These are phyloP conservation scores for Nylanderia fulva DNA, from an alignment of 1,140 invertebrate genomes.

Conservation along the genomic window DNA sequence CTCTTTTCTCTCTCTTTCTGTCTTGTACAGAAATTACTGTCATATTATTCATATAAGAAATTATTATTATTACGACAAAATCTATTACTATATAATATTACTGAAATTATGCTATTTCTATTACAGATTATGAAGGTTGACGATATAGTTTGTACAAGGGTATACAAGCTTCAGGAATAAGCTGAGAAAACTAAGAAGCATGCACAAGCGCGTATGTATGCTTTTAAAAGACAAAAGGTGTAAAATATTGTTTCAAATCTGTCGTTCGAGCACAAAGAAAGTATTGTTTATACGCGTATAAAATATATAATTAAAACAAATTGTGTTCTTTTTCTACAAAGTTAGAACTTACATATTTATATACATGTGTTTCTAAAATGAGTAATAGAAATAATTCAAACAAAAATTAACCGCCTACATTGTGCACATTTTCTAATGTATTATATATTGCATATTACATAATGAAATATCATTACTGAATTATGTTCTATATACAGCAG, in stretches of 20 bases:
- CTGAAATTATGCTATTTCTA: slow-evolving; percentile 35
- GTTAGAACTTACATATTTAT: slow-evolving; percentile 15
- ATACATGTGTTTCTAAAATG: background rate
- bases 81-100: slow-evolving; percentile 13
- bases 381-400: background rate
- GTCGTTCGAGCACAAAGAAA: slow-evolving; percentile 3
- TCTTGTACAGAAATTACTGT: background rate
- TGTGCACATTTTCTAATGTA: slow-evolving; percentile 36
- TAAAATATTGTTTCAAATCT: slow-evolving; percentile 31
- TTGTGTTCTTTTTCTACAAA: slow-evolving; percentile 37
- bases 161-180: slow-evolving; percentile 89
- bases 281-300: background rate
- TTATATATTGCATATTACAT: slow-evolving; percentile 21
- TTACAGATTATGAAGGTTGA: slow-evolving; percentile 90
- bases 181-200: background rate
- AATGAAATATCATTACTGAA: background rate
- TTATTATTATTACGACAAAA: background rate
- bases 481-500: slow-evolving; percentile 35
- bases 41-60: slow-evolving; percentile 6
- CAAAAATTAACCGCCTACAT: background rate
- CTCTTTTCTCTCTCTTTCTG: slow-evolving; percentile 25
- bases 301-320: slow-evolving; percentile 41
- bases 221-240: background rate
- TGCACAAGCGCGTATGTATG: slow-evolving; percentile 23
- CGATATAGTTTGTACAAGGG: slow-evolving; percentile 90